Evolutionary conservation across 1,140 invertebrate genomes (phyloP).

Genomic region (Hypsibius dujardini): DNA sequence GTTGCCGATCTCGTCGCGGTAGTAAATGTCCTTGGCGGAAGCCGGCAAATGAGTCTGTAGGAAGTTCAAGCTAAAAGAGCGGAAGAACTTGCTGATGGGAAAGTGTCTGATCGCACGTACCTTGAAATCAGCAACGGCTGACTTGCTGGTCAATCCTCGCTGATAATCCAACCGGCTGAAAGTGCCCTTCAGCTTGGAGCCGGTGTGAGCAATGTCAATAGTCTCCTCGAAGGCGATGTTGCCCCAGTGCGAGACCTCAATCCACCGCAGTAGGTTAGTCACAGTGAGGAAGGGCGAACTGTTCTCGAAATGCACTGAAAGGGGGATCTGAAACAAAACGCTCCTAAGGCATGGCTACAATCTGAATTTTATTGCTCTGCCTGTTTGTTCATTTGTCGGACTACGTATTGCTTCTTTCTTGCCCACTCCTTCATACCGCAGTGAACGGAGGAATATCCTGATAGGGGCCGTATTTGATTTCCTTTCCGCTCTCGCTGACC

Average conservation of each 20-base stretch:
- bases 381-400: not conserved
- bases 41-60: slow-evolving; percentile 65
- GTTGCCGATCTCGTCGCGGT: slow-evolving; percentile 94
- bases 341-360: slow-evolving; percentile 18
- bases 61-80: slow-evolving; percentile 19
- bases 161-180: slow-evolving; percentile 53
- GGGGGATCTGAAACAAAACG: slow-evolving; percentile 37
- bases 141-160: slow-evolving; percentile 85
- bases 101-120: slow-evolving; percentile 25
- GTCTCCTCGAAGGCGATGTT: slow-evolving; percentile 92
- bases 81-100: slow-evolving; percentile 19
- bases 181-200: slow-evolving; percentile 59
- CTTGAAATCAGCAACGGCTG: slow-evolving; percentile 77
- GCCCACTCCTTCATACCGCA: slow-evolving; percentile 28
- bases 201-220: slow-evolving; percentile 73
- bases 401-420: not conserved
- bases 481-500: slow-evolving; percentile 52
- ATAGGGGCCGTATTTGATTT: slow-evolving; percentile 69
- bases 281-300: slow-evolving; percentile 76
- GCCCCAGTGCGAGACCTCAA: slow-evolving; percentile 98
- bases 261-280: slow-evolving; percentile 57
- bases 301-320: slow-evolving; percentile 83
- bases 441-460: slow-evolving; percentile 47
- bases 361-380: not conserved
- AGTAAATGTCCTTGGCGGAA: slow-evolving; percentile 73